Conservation (phyloP, 2,797 vertebrate species). For the Pipistrellus nathusii region DNA sequence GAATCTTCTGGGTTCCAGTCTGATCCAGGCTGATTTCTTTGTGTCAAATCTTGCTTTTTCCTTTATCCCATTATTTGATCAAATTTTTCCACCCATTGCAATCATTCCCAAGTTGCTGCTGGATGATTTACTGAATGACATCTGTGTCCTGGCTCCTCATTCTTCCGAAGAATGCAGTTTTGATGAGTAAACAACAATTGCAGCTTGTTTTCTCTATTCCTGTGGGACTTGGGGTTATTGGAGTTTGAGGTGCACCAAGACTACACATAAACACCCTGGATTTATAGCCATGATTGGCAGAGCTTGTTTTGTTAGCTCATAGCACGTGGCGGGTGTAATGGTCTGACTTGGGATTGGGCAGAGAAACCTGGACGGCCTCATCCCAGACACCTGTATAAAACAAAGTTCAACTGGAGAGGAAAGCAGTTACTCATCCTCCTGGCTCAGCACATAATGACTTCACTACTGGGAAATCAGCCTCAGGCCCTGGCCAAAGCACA, state of each 20-base stretch:
- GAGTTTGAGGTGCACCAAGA: conserved; percentile 50
- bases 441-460: conserved; percentile 79
- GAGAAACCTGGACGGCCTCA: conserved; percentile 66
- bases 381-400: conserved; percentile 74
- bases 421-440: conserved; percentile 77
- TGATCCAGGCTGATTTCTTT: neutral
- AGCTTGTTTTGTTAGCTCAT: conserved; percentile 79
- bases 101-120: neutral
- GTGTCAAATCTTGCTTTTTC: neutral
- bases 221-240: conserved; percentile 11
- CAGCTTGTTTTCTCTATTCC: conserved; percentile 50
- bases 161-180: conserved; percentile 56
- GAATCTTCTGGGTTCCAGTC: neutral
- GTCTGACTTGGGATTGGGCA: conserved; percentile 63
- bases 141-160: neutral
- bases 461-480: conserved; percentile 71
- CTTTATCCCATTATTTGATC: neutral
- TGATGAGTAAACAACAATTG: conserved; percentile 66
- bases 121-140: conserved; percentile 61
- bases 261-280: neutral
- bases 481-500: conserved; percentile 70
- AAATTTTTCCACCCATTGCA: neutral
- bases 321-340: conserved; percentile 62
- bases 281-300: neutral
- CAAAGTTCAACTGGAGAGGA: conserved; percentile 78